phyloP scores from a whole-genome alignment of 1,140 invertebrate genomes.

The Rhyzopertha dominica region DNA sequence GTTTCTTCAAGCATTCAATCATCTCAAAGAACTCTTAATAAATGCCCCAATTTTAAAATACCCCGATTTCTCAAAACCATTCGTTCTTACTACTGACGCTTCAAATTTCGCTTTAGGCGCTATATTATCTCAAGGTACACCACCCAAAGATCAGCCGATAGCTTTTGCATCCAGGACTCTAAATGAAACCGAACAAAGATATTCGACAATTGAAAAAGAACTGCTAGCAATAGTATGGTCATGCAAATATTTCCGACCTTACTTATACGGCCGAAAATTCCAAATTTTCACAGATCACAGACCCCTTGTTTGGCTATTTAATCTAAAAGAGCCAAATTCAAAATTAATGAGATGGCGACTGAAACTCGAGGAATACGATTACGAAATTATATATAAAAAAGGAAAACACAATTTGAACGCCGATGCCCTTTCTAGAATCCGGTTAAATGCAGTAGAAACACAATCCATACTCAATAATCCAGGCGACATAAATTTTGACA shows the following conservation, averaged over 20 bases:
- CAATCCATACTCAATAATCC: too few species aligned
- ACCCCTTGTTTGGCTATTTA: constrained; percentile 40
- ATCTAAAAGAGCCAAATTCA: constrained; percentile 31
- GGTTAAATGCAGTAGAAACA: too few species aligned
- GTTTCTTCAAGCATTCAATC: constrained; percentile 1
- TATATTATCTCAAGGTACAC: constrained; percentile 25
- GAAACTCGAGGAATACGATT: constrained; percentile 39
- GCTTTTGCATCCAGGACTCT: constrained; percentile 26
- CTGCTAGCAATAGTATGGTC: constrained; percentile 43
- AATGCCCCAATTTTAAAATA: constrained; percentile 23
- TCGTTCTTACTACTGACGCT: constrained; percentile 29
- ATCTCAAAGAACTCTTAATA: constrained; percentile 18
- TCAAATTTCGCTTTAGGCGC: constrained; percentile 26
- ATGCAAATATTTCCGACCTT: constrained; percentile 41
- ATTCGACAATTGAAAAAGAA: constrained; percentile 39
- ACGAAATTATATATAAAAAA: constrained; percentile 29
- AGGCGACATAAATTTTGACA: too few species aligned
- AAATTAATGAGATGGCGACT: constrained; percentile 39
- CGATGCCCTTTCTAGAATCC: too few species aligned
- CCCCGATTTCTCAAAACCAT: constrained; percentile 26
- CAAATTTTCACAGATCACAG: constrained; percentile 45
- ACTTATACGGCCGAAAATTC: constrained; percentile 42
- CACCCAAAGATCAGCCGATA: constrained; percentile 28
- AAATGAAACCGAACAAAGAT: constrained; percentile 30
- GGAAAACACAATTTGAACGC: constrained; percentile 6